Base-by-base conservation (phyloP, 2,888 invertebrate genomes). In the Tromatobia lineatoria region DNA sequence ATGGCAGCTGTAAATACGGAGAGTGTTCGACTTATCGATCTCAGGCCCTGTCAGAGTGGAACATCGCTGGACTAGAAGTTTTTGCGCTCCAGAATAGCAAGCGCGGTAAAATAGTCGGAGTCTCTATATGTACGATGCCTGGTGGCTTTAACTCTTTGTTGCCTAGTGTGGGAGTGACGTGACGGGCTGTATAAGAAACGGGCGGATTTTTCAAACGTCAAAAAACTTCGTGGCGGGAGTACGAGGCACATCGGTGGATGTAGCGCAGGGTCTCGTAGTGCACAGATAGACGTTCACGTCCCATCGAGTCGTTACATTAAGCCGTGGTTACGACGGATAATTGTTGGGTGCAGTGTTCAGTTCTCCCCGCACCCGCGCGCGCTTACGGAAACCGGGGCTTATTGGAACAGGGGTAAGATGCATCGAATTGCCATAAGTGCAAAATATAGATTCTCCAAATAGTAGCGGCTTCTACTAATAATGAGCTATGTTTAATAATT, bases 311-410 rank as follows among this genome's bases (percentile, higher is more conserved):
- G 89, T 90, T 90, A 89, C 88, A 89, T 90, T 89, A 90, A 90
- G 87, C 88, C 87, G 88, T 86, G 86, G 90, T 91, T 92, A 91
- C 88, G 90, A 91, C 81, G 89, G 88, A 89, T 90, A 92, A 91
- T 91, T 90, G 90, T 89, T 88, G 89, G 90, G 89, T 88, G 87
- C 87, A 78, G 86, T 86, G 64, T 74, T 75, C 64, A 34, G 75
- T 71, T 69, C 79, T 64, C 67, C 67, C 47, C 25, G 67, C 67
- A 23, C 67, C 67, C 45, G 20, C 67, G 47, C 45, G n/a, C 67
- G 20, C 23, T 8, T 6, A 1, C n/a, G 15, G 45, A 10, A 20
- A 64, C 64, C 64, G 64, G 64, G 64, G 42, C 11, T 18, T 20
- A 20, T 64, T 64, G 42, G 42, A 38, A 18, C 38, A 11, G 38